Evolutionary conservation across 2,797 vertebrate species (phyloP).

Genomic region (Australoheros facetus): DNA sequence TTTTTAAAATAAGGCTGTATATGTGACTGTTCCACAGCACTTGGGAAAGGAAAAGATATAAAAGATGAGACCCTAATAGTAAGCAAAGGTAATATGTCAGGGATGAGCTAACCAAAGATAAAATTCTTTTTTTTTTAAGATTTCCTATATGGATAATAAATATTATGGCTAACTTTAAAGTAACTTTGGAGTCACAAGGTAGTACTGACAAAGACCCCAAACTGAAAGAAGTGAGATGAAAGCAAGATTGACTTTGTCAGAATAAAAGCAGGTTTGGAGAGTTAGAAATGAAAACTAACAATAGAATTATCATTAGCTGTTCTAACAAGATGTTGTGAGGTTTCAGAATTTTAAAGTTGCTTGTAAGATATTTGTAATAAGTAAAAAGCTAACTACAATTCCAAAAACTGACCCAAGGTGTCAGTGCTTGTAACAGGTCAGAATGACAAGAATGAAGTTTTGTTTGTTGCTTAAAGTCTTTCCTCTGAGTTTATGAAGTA

Average conservation of each 20-base stretch:
- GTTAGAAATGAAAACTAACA: background rate
- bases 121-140: no score
- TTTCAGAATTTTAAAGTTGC: background rate
- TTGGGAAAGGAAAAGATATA: background rate
- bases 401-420: background rate
- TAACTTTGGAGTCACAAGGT: background rate
- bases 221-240: slow-evolving; percentile 19
- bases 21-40: background rate
- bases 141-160: background rate
- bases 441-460: background rate
- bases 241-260: background rate
- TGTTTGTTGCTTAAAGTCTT: slow-evolving; percentile 2
- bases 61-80: background rate
- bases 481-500: background rate
- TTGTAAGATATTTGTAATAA: background rate
- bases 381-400: background rate
- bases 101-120: no score
- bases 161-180: slow-evolving; percentile 4
- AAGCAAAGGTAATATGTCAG: background rate
- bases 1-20: background rate
- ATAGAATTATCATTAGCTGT: slow-evolving; percentile 20
- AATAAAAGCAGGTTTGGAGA: slow-evolving; percentile 13
- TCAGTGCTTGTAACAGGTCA: background rate
- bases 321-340: slow-evolving; percentile 3
- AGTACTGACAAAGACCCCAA: slow-evolving; percentile 19